Base-by-base conservation (phyloP, 2,888 invertebrate genomes). In the Apodemia hepburni region DNA sequence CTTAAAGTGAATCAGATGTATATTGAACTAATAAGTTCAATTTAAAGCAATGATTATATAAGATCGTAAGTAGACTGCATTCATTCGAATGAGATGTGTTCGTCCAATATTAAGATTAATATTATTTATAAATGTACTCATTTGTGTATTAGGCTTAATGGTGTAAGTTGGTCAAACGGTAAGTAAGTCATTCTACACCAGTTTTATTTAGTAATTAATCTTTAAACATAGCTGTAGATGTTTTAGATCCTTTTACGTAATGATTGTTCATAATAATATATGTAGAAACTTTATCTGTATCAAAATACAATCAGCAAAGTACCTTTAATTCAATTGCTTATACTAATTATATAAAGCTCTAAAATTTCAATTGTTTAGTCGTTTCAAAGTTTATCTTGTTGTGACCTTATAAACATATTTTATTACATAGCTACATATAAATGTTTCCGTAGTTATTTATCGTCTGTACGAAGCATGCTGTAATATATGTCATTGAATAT, bases 1-100 rank as follows among this genome's bases (percentile, higher is more conserved):
- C 87, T 88, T 86, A 87, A 87, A 77, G 81, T 80, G 76, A 73
- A 70, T 66, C 71, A 72, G 77, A 73, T 76, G n/a, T 42, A 59
- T 65, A 63, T 49, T 42, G 57, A 66, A 63, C 60, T 77, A 77
- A 79, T 72, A 73, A 74, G 79, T 81, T 82, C 78, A 80, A 79
- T 79, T 70, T 77, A 79, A 87, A 87, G 84, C 84, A 85, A 89
- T 88, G 82, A 86, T 83, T 82, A 79, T 82, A 75, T 76, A 79
- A 77, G 75, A 81, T 80, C 77, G 78, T 84, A 76, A 78, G 83
- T 88, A 89, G 89, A 91, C 91, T 90, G 89, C 87, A 89, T 88
- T 90, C 87, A 78, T 80, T 87, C 77, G 87, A 90, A 88, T 88
- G 87, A 85, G 81, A 85, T 87, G 87, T 91, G 91, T 91, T 91